Evolutionary conservation across 2,113 vertebrate genomes (phyloP).

Genomic region (Fulica atra): DNA sequence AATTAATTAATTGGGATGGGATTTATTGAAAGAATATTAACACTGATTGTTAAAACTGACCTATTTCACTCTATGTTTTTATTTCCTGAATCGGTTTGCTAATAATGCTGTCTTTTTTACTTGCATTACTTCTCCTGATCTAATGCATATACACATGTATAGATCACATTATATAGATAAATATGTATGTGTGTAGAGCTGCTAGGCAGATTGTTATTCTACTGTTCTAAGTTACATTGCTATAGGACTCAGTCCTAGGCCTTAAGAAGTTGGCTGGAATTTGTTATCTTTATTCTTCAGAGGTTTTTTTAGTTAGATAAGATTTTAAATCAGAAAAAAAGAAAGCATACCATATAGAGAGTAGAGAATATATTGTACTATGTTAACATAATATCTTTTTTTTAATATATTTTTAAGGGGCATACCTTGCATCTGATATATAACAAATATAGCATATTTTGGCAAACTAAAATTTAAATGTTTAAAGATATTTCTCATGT

Average conservation of each 20-base stretch:
- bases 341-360: not conserved
- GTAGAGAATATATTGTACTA: not conserved
- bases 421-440: not conserved
- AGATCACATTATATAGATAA: not conserved
- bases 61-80: not conserved
- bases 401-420: not conserved
- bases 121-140: not conserved
- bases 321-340: not conserved
- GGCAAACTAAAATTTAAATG: not conserved
- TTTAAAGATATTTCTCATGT: not conserved
- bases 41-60: not conserved
- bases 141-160: not conserved
- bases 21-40: not conserved
- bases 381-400: not conserved
- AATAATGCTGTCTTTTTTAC: not conserved
- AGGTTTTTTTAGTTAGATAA: not conserved
- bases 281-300: not conserved
- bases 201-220: not conserved
- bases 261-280: not conserved
- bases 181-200: not conserved
- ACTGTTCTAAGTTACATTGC: not conserved
- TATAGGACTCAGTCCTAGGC: not conserved
- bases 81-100: not conserved
- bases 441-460: not conserved
- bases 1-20: not conserved